Evolutionary conservation across 2,113 vertebrate genomes (phyloP), one percentile per base, ranked within the genome.

Genomic region (Pao palembangensis): DNA sequence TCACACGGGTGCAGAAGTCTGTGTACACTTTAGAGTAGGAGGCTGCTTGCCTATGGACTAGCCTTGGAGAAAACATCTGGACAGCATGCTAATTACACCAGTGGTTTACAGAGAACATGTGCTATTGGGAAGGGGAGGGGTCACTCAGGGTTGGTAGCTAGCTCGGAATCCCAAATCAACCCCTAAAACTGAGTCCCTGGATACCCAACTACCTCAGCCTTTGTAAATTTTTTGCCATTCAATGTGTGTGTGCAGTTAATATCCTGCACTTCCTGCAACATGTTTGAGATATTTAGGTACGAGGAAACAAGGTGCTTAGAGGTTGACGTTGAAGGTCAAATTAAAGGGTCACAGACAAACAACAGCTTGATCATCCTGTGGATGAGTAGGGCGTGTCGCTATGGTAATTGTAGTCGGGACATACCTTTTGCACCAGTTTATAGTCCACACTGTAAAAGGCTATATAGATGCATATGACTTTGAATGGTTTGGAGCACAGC

Each of bases 381-480:
- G 97, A 98, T 77, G 96, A 89, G 83, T 98, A 99, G 0, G 96
- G 97, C 3, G 93, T 96, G 88, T 99, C 96, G 0, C 97, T 99
- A 78, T 99, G 97, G 83, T 99, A 99, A 78, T 99, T 99, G 75
- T 99, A 99, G 91, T 99, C 97, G 1, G 97, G 97, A 71, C 97
- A 99, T 63, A 99, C 97, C 82, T 99, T 99, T 63, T 99, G 97
- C 85, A 99, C 97, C 85, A 99, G 94, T 93, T 98, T 98, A 81
- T 99, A 99, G 87, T 99, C 97, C 44, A 95, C 90, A n/a, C 97
- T 99, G 92, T 98, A 98, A 86, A 99, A 99, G 55, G 96, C 95
- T 38, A 99, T 99, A 84, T 99, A 98, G 88, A 99, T 99, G 91
- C 97, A 99, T 81, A 99, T 99, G 61, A 99, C 97, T 82, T 98